Conservation (phyloP, 2,888 invertebrate genomes). For the Drosophila mettleri region DNA sequence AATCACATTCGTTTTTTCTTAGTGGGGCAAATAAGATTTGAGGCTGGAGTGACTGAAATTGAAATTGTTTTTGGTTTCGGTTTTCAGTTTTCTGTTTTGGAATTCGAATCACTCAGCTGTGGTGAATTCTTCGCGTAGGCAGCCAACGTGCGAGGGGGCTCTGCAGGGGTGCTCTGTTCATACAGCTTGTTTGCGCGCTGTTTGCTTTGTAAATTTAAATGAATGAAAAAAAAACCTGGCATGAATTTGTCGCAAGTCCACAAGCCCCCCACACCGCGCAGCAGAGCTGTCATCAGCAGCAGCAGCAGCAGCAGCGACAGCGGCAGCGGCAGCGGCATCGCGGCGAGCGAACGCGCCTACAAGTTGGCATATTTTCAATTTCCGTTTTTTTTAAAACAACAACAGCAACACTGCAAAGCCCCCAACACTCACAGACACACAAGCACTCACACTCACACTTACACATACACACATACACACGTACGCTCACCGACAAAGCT, state of each 20-base stretch:
- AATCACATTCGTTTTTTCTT: conserved; percentile 16
- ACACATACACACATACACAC: conserved; percentile 22
- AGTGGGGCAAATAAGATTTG: conserved; percentile 18
- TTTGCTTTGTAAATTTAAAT: conserved; percentile 81
- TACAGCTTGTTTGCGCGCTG: conserved; percentile 53
- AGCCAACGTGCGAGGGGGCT: conserved; percentile 12
- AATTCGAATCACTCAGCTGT: conserved; percentile 15
- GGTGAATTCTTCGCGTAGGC: conserved; percentile 52
- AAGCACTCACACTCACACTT: conserved; percentile 27
- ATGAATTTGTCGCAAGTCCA: conserved; percentile 74
- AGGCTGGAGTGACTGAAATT: conserved; percentile 32
- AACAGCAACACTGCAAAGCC: conserved; percentile 45
- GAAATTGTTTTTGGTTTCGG: conserved; percentile 14
- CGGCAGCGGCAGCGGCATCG: conserved; percentile 24
- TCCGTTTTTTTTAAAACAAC: conserved; percentile 78
- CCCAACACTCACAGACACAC: conserved; percentile 44
- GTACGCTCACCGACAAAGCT: conserved; percentile 52
- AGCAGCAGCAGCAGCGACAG: neutral
- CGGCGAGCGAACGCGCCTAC: conserved; percentile 80
- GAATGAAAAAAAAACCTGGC: conserved; percentile 81
- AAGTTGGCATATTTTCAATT: conserved; percentile 84
- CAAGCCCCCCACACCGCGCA: conserved; percentile 18
- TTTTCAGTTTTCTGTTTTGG: conserved; percentile 5
- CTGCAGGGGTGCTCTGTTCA: conserved; percentile 39
- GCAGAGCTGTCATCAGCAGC: conserved; percentile 25